Evolutionary conservation across 2,113 vertebrate species (phyloP).

Genomic region (Brevimyrus niger): DNA sequence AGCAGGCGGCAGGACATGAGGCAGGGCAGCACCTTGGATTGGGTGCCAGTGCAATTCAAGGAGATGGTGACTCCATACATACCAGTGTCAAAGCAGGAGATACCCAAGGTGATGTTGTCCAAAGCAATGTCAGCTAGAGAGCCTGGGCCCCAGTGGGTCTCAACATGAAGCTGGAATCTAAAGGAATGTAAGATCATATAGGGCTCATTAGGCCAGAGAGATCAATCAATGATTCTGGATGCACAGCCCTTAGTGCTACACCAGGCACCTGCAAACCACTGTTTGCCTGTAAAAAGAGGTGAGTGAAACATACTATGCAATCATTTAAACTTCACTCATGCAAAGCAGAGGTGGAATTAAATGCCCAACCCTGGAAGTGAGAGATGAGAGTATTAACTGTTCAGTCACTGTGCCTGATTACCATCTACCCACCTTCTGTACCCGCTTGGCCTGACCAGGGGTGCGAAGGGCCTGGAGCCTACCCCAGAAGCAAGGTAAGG

Average conservation of each 20-base stretch:
- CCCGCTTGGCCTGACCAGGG: background rate
- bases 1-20: background rate
- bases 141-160: constrained; percentile 65
- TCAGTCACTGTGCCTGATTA: background rate
- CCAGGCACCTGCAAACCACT: background rate
- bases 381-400: background rate
- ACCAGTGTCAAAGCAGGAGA: constrained; percentile 70
- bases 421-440: background rate
- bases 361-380: background rate
- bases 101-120: constrained; percentile 71
- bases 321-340: background rate
- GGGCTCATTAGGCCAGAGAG: background rate
- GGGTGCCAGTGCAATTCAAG: background rate
- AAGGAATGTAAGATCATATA: constrained; percentile 12
- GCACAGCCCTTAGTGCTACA: background rate
- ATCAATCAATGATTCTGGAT: background rate
- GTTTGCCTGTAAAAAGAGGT: background rate
- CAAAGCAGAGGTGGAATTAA: background rate
- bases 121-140: constrained; percentile 73
- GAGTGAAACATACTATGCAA: background rate
- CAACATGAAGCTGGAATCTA: constrained; percentile 72
- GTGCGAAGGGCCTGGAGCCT: too few species aligned
- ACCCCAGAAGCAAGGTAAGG: too few species aligned
- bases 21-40: background rate
- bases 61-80: background rate